Evolutionary conservation across 1,140 invertebrate species (phyloP).

Genomic region (Oscheius sp.): DNA sequence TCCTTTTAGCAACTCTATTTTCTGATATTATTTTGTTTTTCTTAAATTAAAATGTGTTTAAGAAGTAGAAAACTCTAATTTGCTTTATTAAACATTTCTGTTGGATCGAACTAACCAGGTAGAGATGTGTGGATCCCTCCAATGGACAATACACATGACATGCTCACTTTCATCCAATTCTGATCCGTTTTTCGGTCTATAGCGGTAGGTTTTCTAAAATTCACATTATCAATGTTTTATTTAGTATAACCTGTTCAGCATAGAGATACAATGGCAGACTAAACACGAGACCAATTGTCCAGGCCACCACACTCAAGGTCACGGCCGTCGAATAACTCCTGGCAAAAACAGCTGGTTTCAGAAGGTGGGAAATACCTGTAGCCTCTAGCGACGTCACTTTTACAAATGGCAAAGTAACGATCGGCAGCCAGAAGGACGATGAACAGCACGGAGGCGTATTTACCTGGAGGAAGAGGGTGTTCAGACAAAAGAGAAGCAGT

Average conservation of each 20-base stretch:
- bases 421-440: slow-evolving; percentile 58
- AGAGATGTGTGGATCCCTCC: slow-evolving; percentile 48
- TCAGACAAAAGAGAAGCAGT: no score
- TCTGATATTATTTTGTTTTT: background rate
- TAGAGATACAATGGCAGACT: slow-evolving; percentile 54
- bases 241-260: slow-evolving; percentile 37
- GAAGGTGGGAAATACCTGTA: slow-evolving; percentile 4
- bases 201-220: slow-evolving; percentile 9
- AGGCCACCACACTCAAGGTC: slow-evolving; percentile 45
- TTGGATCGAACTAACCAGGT: background rate
- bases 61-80: background rate
- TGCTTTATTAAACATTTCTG: background rate
- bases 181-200: slow-evolving; percentile 18
- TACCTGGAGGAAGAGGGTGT: slow-evolving; percentile 53
- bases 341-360: slow-evolving; percentile 36
- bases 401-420: slow-evolving; percentile 59
- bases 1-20: background rate
- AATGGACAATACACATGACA: slow-evolving; percentile 57
- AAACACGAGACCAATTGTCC: slow-evolving; percentile 49
- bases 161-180: slow-evolving; percentile 30
- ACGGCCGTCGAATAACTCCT: slow-evolving; percentile 55
- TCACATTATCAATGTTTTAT: background rate
- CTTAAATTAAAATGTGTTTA: background rate
- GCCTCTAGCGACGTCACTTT: slow-evolving; percentile 45
- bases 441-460: slow-evolving; percentile 60